phyloP scores from a whole-genome alignment of 2,888 invertebrate species.

The Dendrolimus pini region DNA sequence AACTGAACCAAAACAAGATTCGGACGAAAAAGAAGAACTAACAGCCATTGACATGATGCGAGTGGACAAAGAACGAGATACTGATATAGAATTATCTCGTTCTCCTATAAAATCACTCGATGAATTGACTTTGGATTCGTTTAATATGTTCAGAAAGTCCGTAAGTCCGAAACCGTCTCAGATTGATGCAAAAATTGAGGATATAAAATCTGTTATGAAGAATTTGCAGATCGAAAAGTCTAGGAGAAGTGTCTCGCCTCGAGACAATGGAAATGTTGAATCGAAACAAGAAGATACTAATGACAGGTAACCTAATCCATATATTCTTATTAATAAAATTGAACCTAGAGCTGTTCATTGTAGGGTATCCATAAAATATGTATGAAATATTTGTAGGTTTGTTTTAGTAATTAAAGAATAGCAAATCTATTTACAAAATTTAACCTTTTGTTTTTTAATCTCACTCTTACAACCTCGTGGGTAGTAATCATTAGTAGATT shows the following conservation, averaged over 20 bases:
- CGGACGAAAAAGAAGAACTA: slow-evolving; percentile 54
- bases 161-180: slow-evolving; percentile 63
- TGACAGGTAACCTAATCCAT: slow-evolving; percentile 67
- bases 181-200: slow-evolving; percentile 65
- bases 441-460: too few relatives aligned
- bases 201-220: slow-evolving; percentile 67
- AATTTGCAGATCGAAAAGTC: slow-evolving; percentile 53
- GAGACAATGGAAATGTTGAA: slow-evolving; percentile 63
- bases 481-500: too few relatives aligned
- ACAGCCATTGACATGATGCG: slow-evolving; percentile 46
- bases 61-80: slow-evolving; percentile 37
- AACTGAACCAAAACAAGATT: slow-evolving; percentile 48
- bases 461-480: too few relatives aligned
- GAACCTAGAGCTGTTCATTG: too few relatives aligned
- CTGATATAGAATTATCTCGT: slow-evolving; percentile 42
- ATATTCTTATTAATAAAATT: not conserved
- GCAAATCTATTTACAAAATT: too few relatives aligned
- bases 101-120: slow-evolving; percentile 61
- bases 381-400: too few relatives aligned
- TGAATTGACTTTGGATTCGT: slow-evolving; percentile 56
- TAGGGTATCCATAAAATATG: not conserved
- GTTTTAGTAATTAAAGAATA: too few relatives aligned
- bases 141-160: slow-evolving; percentile 60
- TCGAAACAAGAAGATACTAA: slow-evolving; percentile 53
- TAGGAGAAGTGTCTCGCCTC: slow-evolving; percentile 56